Percentiles rank a stretch among this genome's conserved stretches.
Conservation (phyloP, 2,888 invertebrate species). For the Cheilosia soror region DNA sequence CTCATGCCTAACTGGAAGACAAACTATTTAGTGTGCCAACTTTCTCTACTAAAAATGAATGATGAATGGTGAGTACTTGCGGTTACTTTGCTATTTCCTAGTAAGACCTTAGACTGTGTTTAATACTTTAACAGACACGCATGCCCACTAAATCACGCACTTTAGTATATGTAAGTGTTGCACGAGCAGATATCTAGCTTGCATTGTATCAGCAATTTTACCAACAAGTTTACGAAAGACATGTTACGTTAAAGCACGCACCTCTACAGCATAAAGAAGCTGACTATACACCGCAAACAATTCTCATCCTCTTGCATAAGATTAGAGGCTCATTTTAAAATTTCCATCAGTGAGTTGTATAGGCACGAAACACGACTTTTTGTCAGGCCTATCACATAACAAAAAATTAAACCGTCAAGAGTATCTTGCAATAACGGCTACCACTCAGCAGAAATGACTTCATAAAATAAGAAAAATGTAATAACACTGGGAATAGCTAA, state of each 20-base stretch:
- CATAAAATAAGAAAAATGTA: constrained; percentile 14
- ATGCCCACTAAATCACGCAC: background rate
- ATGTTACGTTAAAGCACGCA: constrained; percentile 16
- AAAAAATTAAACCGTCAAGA: background rate
- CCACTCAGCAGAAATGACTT: constrained; percentile 3
- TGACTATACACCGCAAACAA: constrained; percentile 27
- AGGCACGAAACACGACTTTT: background rate
- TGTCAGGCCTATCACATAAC: constrained; percentile 2
- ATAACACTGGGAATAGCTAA: background rate
- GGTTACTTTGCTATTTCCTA: background rate
- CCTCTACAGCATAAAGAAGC: background rate
- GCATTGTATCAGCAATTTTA: constrained; percentile 1
- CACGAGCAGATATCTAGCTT: too few species aligned
- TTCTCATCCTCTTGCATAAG: constrained; percentile 18
- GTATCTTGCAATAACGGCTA: background rate
- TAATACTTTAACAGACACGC: background rate
- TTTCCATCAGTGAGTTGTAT: background rate
- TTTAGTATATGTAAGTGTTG: background rate
- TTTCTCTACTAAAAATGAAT: too few species aligned
- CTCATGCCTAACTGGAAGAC: too few species aligned
- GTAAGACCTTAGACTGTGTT: background rate
- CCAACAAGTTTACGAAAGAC: background rate
- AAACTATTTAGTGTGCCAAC: too few species aligned
- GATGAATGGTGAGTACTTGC: background rate
- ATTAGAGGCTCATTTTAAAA: background rate